These are phyloP conservation scores for Denticeps clupeoides DNA, from an alignment of 2,797 vertebrate genomes.

Conservation along the genomic window DNA sequence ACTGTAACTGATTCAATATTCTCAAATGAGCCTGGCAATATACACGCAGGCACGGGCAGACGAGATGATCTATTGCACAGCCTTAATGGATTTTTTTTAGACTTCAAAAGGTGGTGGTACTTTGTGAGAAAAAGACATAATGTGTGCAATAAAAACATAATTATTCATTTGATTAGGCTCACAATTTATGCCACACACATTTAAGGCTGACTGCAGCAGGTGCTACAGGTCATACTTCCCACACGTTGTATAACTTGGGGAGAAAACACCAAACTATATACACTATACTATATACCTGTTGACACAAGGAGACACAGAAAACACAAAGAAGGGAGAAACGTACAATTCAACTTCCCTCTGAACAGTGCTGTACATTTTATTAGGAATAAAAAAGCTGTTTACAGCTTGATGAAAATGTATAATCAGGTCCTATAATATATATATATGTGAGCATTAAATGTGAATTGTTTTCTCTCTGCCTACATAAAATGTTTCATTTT, in stretches of 20 bases:
- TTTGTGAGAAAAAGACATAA: conserved; percentile 51
- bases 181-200: conserved; percentile 50
- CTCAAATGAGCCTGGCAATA: conserved; percentile 59
- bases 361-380: no score
- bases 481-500: no score
- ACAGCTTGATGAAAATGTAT: no score
- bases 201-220: conserved; percentile 9
- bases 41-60: conserved; percentile 48
- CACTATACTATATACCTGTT: no score
- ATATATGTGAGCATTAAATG: no score
- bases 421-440: no score
- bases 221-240: background rate
- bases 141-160: conserved; percentile 66
- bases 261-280: background rate
- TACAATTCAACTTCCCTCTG: no score
- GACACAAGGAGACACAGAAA: no score
- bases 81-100: conserved; percentile 65
- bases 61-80: conserved; percentile 63
- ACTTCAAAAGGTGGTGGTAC: conserved; percentile 39
- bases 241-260: background rate
- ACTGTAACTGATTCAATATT: conserved; percentile 76
- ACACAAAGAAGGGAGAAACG: no score
- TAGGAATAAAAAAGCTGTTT: no score
- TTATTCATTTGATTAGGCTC: conserved; percentile 62
- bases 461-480: no score